phyloP scores from a whole-genome alignment of 2,797 vertebrate species.

The Clarias platycephalus region DNA sequence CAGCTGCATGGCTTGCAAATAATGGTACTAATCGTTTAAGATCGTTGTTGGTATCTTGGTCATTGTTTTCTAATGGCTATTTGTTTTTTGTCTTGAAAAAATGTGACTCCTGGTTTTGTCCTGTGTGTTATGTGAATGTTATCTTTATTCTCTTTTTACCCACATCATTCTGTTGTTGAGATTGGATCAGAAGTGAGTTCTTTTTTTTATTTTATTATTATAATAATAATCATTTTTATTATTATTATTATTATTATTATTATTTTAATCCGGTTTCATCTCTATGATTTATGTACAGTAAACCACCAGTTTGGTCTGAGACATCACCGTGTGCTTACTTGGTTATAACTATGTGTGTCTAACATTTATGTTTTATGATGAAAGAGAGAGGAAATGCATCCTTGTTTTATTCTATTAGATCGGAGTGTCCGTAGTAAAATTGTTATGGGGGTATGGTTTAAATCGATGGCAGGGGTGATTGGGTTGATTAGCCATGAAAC shows the following conservation, averaged over 20 bases:
- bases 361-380: background rate
- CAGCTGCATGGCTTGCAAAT: slow-evolving; percentile 67
- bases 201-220: background rate
- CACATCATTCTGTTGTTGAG: slow-evolving; percentile 45
- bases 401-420: background rate
- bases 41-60: slow-evolving; percentile 67
- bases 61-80: slow-evolving; percentile 52
- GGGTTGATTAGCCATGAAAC: background rate
- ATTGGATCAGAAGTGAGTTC: slow-evolving; percentile 66
- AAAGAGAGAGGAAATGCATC: background rate
- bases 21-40: slow-evolving; percentile 56
- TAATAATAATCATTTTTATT: no score
- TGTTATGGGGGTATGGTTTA: background rate
- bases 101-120: slow-evolving; percentile 64
- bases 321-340: slow-evolving; percentile 51
- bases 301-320: background rate
- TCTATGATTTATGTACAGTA: slow-evolving; percentile 56
- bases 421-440: background rate
- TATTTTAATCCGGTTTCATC: slow-evolving; percentile 28
- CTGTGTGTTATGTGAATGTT: slow-evolving; percentile 35
- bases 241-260: no score
- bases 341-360: background rate
- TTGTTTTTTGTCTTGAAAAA: slow-evolving; percentile 36
- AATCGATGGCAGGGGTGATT: background rate
- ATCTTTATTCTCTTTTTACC: slow-evolving; percentile 32